Percentiles rank a stretch among this genome's conserved stretches.
Conservation (phyloP, 1,140 invertebrate genomes). For the Monochamus saltuarius region DNA sequence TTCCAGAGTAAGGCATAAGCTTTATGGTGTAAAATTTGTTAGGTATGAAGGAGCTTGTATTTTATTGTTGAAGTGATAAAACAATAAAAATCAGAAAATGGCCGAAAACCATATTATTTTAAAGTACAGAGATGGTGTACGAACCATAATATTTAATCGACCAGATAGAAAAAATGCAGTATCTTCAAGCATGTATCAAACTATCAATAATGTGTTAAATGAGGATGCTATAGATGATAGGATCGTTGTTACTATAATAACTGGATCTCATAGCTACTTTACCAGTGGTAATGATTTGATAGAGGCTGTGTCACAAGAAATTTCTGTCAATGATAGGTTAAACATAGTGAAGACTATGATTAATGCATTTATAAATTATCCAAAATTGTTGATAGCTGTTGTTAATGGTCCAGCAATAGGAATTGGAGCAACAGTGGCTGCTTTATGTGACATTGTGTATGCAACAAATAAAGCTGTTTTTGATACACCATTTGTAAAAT, state of each 20-base stretch:
- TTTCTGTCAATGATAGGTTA: slow-evolving; percentile 14
- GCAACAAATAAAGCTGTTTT: slow-evolving; percentile 83
- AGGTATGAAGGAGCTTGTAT: no score
- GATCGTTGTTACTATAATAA: slow-evolving; percentile 67
- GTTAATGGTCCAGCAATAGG: slow-evolving; percentile 96
- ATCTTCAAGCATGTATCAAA: slow-evolving; percentile 67
- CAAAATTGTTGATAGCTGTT: slow-evolving; percentile 84
- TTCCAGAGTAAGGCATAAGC: no score
- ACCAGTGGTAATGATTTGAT: slow-evolving; percentile 87
- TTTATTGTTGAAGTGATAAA: no score
- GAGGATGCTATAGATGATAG: slow-evolving; percentile 66
- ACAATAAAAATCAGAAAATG: no score
- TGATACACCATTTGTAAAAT: slow-evolving; percentile 77
- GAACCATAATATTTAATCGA: slow-evolving; percentile 70
- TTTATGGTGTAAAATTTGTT: no score
- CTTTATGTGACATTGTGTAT: slow-evolving; percentile 87
- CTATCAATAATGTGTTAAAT: slow-evolving; percentile 64
- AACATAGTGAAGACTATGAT: slow-evolving; percentile 61
- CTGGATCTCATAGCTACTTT: slow-evolving; percentile 78
- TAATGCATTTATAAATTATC: slow-evolving; percentile 78
- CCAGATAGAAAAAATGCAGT: slow-evolving; percentile 81
- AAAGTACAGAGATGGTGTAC: slow-evolving; percentile 53
- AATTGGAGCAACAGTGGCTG: slow-evolving; percentile 78
- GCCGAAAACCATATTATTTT: no score
- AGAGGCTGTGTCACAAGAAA: slow-evolving; percentile 19